These are phyloP conservation scores for Drosophila subquinaria DNA, from an alignment of 2,888 invertebrate genomes.

Conservation along the genomic window DNA sequence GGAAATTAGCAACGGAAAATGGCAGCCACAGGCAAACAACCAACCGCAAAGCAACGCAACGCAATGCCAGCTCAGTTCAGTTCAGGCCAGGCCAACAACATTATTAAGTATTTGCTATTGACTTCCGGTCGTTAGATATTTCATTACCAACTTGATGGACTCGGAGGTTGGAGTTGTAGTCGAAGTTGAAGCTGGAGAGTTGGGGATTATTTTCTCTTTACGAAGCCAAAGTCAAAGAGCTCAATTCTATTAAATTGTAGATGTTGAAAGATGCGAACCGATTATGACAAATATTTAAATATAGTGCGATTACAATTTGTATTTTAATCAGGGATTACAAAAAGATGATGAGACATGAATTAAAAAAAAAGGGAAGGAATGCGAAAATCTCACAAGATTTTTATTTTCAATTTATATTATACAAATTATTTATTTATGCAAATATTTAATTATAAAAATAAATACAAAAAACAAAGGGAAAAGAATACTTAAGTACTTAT, in stretches of 20 bases:
- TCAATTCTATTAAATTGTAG: conserved; percentile 61
- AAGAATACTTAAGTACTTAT: no score
- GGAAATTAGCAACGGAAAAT: conserved; percentile 66
- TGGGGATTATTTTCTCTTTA: conserved; percentile 34
- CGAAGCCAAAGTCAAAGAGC: conserved; percentile 42
- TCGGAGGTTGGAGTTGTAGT: conserved; percentile 12
- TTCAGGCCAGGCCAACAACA: conserved; percentile 65
- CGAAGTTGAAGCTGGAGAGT: conserved; percentile 8
- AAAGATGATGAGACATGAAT: background rate
- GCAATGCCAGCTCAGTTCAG: conserved; percentile 12
- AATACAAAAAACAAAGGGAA: no score
- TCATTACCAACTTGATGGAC: conserved; percentile 74
- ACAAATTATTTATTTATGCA: no score
- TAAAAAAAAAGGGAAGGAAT: background rate
- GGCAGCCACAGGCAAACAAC: conserved; percentile 60
- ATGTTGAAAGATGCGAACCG: conserved; percentile 3
- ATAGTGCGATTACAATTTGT: conserved; percentile 39
- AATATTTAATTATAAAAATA: no score
- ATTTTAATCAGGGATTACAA: conserved; percentile 7
- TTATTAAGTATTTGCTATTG: conserved; percentile 82
- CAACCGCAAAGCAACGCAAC: conserved; percentile 41
- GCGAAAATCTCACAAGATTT: background rate
- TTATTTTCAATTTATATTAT: no score
- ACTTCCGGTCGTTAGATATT: conserved; percentile 83
- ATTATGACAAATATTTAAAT: conserved; percentile 38